Evolutionary conservation across 2,797 vertebrate genomes (phyloP).

Genomic region (Brotula barbata): DNA sequence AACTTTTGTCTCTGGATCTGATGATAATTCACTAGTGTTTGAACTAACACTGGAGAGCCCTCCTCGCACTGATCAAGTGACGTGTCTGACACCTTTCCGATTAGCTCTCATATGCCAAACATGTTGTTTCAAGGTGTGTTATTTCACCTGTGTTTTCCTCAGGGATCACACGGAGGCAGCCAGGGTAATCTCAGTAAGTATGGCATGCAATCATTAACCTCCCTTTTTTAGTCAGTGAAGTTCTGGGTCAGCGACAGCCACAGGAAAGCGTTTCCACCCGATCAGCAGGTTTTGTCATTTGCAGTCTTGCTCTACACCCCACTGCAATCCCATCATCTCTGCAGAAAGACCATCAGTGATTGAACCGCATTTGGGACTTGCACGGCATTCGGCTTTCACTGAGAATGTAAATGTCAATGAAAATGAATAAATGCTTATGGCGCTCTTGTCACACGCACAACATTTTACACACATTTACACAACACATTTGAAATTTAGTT

Average conservation of each 20-base stretch:
- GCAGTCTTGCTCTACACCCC: constrained; percentile 11
- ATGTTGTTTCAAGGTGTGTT: constrained; percentile 34
- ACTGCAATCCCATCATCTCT: constrained; percentile 3
- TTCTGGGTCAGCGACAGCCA: constrained; percentile 38
- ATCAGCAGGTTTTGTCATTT: constrained; percentile 50
- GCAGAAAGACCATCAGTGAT: neutral
- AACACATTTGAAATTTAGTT: too few relatives aligned
- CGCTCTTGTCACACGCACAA: too few relatives aligned
- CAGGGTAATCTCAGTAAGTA: constrained; percentile 33
- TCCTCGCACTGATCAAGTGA: too few relatives aligned
- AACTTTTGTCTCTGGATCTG: too few relatives aligned
- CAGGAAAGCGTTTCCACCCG: constrained; percentile 15
- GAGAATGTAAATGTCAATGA: too few relatives aligned
- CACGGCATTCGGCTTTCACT: too few relatives aligned
- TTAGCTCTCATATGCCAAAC: constrained; percentile 11
- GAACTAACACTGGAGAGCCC: too few relatives aligned
- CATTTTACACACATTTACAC: too few relatives aligned
- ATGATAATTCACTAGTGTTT: too few relatives aligned
- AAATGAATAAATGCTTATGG: too few relatives aligned
- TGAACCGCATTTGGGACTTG: too few relatives aligned
- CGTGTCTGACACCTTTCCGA: constrained; percentile 14
- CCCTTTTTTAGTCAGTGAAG: constrained; percentile 39
- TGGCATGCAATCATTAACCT: constrained; percentile 51
- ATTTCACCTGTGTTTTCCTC: constrained; percentile 54
- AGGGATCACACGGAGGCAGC: constrained; percentile 14